Base-by-base conservation (phyloP, 2,888 invertebrate genomes). In the Nesidiocoris tenuis region DNA sequence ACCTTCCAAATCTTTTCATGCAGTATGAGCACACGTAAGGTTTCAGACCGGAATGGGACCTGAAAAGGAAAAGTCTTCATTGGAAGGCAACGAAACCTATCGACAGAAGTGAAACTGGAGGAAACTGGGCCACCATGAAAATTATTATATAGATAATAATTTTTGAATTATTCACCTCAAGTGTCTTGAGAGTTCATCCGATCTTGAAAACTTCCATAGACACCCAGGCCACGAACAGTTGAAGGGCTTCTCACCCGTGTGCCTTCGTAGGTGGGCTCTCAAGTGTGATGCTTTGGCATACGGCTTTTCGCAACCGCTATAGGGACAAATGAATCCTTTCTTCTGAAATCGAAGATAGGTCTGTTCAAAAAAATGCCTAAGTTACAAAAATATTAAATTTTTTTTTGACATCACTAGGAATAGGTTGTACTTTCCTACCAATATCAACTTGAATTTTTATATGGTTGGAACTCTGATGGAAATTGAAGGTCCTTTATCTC, bases 21-120 rank as follows among this genome's bases (percentile, higher is more conserved):
- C 97, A 98, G 81, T 93, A 88, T 76, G 88, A 87, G 84, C 97
- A 98, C 76, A 91, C 89, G 84, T 97, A 97, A 0, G 97, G 97
- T 84, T 96, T 96, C 78, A 95, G 89, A 0, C 97, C 97, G 0
- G 95, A 95, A 84, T 97, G 97, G n/a, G 95, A 96, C 79, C 97
- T 88, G 72, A 65, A 21, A 24, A 65, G 65, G 25, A 12, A 59
- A 7, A 16, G 12, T 59, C 18, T 59, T 59, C 7, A 59, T 59
- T 16, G 12, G 7, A 59, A 59, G 12, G 12, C 18, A 17, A 59
- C 18, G 59, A n/a, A 7, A n/a, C n/a, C n/a, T n/a, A n/a, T n/a
- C n/a, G n/a, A n/a, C n/a, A n/a, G n/a, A n/a, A n/a, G n/a, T n/a
- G n/a, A n/a, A n/a, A n/a, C n/a, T n/a, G n/a, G n/a, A n/a, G n/a